Percentiles rank a stretch among this genome's conserved stretches.
phyloP scores from a whole-genome alignment of 92 coral and sea anemone species.

The Paragorgia papillata region DNA sequence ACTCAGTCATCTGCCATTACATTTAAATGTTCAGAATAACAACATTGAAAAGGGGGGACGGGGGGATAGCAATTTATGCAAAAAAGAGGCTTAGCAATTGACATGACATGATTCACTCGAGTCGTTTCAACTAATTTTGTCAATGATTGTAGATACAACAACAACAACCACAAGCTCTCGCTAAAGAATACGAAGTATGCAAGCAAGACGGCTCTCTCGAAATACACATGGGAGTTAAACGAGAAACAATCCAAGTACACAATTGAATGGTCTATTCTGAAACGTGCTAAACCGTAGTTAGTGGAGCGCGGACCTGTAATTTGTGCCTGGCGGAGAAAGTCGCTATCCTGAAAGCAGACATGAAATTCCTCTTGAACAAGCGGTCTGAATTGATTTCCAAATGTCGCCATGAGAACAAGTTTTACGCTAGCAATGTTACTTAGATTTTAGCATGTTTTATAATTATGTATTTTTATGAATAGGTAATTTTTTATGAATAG shows the following conservation, averaged over 20 bases:
- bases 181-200: background rate
- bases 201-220: background rate
- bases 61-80: too few species aligned
- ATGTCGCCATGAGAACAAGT: conserved; percentile 18
- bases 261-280: conserved; percentile 33
- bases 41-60: too few species aligned
- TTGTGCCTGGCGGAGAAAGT: conserved; percentile 23
- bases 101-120: too few species aligned
- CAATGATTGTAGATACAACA: too few species aligned
- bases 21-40: too few species aligned
- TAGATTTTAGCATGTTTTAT: too few species aligned
- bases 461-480: too few species aligned
- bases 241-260: background rate
- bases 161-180: background rate
- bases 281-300: background rate
- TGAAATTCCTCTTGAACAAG: background rate
- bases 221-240: background rate
- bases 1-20: too few species aligned
- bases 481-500: too few species aligned
- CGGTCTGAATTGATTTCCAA: conserved; percentile 6
- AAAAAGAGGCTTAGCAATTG: too few species aligned
- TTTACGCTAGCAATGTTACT: background rate
- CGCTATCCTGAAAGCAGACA: background rate
- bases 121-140: too few species aligned
- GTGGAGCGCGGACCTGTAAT: background rate